Percentiles rank a stretch among this genome's conserved stretches.
These are phyloP conservation scores for Quadriops clusia DNA, from an alignment of 2,888 invertebrate species.

Conservation along the genomic window DNA sequence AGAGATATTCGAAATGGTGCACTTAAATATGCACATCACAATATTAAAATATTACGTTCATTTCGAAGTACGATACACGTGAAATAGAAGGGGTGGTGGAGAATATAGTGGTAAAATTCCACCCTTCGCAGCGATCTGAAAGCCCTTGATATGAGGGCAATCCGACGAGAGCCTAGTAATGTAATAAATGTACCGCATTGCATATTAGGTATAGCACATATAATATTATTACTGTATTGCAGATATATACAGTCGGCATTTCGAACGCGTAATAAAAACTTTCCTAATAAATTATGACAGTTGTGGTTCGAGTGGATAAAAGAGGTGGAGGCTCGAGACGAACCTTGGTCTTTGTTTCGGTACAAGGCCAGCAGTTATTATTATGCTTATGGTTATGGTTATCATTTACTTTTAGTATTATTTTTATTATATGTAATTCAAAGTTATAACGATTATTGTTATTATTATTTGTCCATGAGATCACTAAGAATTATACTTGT, in stretches of 20 bases:
- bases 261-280: conserved; percentile 8
- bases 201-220: conserved; percentile 25
- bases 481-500: too few relatives aligned
- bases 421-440: conserved; percentile 36
- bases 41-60: too few relatives aligned
- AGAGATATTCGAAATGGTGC: too few relatives aligned
- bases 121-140: conserved; percentile 16
- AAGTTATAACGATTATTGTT: conserved; percentile 33
- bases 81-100: too few relatives aligned
- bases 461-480: conserved; percentile 27
- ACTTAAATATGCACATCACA: too few relatives aligned
- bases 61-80: too few relatives aligned
- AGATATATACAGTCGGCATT: conserved; percentile 5
- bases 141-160: conserved; percentile 18
- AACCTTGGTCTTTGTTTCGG: conserved; percentile 13
- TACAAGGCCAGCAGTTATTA: conserved; percentile 29
- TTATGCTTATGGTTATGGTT: conserved; percentile 32
- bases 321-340: conserved; percentile 5
- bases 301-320: conserved; percentile 2
- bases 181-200: conserved; percentile 33
- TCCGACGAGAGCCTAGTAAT: conserved; percentile 26
- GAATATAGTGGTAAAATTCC: too few relatives aligned
- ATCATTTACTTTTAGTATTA: conserved; percentile 33
- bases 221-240: conserved; percentile 16
- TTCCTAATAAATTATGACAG: conserved; percentile 6